Evolutionary conservation across 2,113 vertebrate genomes (phyloP), one percentile per base, ranked within the genome.

Genomic region (Clarias batrachus): DNA sequence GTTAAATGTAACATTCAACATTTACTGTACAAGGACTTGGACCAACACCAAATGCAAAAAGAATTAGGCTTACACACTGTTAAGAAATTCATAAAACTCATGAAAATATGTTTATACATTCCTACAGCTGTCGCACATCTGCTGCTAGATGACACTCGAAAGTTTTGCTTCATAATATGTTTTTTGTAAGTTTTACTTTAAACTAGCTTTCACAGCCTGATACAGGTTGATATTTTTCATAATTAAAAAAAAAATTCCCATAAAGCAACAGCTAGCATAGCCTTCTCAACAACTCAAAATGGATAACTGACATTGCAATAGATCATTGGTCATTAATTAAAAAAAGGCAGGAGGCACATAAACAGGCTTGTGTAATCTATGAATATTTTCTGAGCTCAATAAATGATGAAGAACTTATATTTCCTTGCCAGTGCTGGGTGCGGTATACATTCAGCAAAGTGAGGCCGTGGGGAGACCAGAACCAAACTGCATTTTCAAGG

Each of bases 341-440:
- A 73, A 48, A 87, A 73, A 37, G 27, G 27, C 23, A 78, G 30
- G 11, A 74, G 25, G n/a, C 37, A 80, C 3, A 74, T 76, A 37
- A 66, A 56, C n/a, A 54, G 52, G 33, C 23, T 63, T 48, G 54
- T 57, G 56, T 79, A 59, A 25, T 41, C 30, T 86, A 9, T 13
- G 4, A 76, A 54, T 81, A 87, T 83, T 85, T 65, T 65, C 80
- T 74, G 0, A 66, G 71, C 74, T 86, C 84, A 88, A 71, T 88
- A 66, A 84, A 76, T 56, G 6, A 87, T 89, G 66, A 79, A 88
- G 86, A 41, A 74, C 76, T 77, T 63, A 86, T 52, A 57, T 74
- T 71, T 57, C 19, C n/a, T 59, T 82, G 78, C 21, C 52, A 87
- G 8, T 63, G 60, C 48, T 78, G n/a, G 30, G 54, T 54, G 37